Conservation (phyloP, 2,797 vertebrate genomes). For the Leptatherina wallacei region DNA sequence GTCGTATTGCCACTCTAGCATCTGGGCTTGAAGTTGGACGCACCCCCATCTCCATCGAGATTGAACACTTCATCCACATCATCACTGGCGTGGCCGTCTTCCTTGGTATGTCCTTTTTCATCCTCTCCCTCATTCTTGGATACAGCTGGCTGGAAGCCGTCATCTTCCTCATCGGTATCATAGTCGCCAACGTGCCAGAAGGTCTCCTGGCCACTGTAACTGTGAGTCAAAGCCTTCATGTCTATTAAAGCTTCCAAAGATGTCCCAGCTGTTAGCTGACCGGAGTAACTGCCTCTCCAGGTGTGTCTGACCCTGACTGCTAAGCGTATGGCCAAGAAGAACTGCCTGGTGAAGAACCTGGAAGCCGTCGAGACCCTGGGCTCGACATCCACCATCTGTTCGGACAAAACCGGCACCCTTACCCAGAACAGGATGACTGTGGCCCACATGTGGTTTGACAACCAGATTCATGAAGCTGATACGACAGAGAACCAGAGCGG, state of each 20-base stretch:
- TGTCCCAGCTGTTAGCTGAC: neutral
- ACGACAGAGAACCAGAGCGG: slow-evolving; percentile 95
- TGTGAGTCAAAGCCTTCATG: slow-evolving; percentile 82
- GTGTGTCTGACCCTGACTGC: slow-evolving; percentile 97
- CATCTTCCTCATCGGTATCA: slow-evolving; percentile 98
- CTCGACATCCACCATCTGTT: slow-evolving; percentile 94
- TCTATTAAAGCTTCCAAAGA: neutral
- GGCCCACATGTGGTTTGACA: slow-evolving; percentile 95
- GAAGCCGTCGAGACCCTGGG: slow-evolving; percentile 96
- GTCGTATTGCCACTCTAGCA: slow-evolving; percentile 93
- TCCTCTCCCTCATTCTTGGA: slow-evolving; percentile 94
- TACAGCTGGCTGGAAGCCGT: slow-evolving; percentile 96
- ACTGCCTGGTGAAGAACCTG: slow-evolving; percentile 96
- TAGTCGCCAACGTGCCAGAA: slow-evolving; percentile 96
- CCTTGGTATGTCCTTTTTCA: slow-evolving; percentile 91
- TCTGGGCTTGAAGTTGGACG: slow-evolving; percentile 94
- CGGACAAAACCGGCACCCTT: slow-evolving; percentile 91
- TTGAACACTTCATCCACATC: slow-evolving; percentile 96
- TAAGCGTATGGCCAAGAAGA: slow-evolving; percentile 97
- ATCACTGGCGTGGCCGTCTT: slow-evolving; percentile 97
- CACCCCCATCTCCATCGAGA: slow-evolving; percentile 94
- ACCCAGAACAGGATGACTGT: slow-evolving; percentile 96
- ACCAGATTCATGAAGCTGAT: slow-evolving; percentile 93
- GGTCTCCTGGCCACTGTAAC: slow-evolving; percentile 96
- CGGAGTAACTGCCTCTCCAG: slow-evolving; percentile 56